phyloP scores from a whole-genome alignment of 2,888 invertebrate species.

The Dexiosoma caninum region DNA sequence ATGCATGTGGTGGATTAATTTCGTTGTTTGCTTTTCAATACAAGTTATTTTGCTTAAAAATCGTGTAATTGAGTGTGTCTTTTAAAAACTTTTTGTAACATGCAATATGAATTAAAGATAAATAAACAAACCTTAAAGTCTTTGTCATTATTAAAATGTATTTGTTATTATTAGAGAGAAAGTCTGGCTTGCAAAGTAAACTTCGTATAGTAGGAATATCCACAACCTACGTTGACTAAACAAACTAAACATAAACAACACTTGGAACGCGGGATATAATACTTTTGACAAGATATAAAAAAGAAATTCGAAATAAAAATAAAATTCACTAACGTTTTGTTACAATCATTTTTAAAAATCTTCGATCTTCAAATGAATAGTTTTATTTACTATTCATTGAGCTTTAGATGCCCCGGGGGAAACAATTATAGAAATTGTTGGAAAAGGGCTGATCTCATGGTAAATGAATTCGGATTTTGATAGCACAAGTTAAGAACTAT shows the following conservation, averaged over 20 bases:
- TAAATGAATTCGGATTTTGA: too few relatives aligned
- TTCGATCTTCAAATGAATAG: too few relatives aligned
- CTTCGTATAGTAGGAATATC: background rate
- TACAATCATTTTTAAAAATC: background rate
- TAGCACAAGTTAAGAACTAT: too few relatives aligned
- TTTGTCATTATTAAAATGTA: background rate
- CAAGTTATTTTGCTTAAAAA: too few relatives aligned
- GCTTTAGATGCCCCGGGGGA: too few relatives aligned
- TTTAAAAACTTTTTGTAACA: background rate
- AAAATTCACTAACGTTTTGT: conserved; percentile 5
- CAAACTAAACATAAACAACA: background rate
- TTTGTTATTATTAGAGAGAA: background rate
- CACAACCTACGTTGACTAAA: background rate
- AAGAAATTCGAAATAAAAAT: background rate
- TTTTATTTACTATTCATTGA: too few relatives aligned
- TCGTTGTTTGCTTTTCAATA: too few relatives aligned
- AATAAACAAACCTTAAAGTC: background rate
- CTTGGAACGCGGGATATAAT: background rate
- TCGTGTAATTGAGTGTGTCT: background rate
- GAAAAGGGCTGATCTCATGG: too few relatives aligned
- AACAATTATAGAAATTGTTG: too few relatives aligned
- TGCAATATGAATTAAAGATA: background rate
- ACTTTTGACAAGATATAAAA: background rate
- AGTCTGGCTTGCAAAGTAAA: background rate
- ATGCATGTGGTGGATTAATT: too few relatives aligned